Percentiles rank a stretch among this genome's conserved stretches.
Conservation (phyloP, 2,888 invertebrate genomes). For the Atherix ibis region DNA sequence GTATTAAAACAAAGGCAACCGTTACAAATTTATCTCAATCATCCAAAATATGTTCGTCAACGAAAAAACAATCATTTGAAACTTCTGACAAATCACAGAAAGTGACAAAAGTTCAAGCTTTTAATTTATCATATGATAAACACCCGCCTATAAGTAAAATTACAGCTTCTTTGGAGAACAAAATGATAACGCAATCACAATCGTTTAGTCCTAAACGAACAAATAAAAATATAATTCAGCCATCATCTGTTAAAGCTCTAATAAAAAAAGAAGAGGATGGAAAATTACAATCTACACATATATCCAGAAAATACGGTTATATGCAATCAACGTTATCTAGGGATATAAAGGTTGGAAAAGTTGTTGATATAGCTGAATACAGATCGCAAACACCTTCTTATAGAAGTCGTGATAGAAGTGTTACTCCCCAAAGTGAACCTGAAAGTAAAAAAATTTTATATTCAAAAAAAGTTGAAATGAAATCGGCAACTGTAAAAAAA, state of each 20-base stretch:
- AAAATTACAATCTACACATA: slow-evolving; percentile 2
- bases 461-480: neutral
- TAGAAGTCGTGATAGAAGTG: slow-evolving; percentile 10
- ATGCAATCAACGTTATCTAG: slow-evolving; percentile 44
- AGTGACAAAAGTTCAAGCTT: slow-evolving; percentile 8
- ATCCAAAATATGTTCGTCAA: no score
- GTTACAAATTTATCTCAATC: no score
- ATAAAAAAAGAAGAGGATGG: slow-evolving; percentile 9
- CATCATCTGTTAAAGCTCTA: neutral
- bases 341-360: slow-evolving; percentile 36
- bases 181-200: no score
- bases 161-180: neutral
- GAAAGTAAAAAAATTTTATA: slow-evolving; percentile 4
- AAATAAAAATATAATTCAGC: no score
- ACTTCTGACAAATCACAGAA: slow-evolving; percentile 4
- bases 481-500: no score
- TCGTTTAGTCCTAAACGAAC: neutral
- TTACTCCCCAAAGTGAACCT: slow-evolving; percentile 13
- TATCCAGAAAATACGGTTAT: slow-evolving; percentile 32
- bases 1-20: no score
- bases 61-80: no score
- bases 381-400: slow-evolving; percentile 16
- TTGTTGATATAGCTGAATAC: slow-evolving; percentile 13
- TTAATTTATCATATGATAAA: slow-evolving; percentile 7
- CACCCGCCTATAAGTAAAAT: slow-evolving; percentile 5